Evolutionary conservation across 2,113 vertebrate genomes (phyloP).

Genomic region (Parotia lawesii): DNA sequence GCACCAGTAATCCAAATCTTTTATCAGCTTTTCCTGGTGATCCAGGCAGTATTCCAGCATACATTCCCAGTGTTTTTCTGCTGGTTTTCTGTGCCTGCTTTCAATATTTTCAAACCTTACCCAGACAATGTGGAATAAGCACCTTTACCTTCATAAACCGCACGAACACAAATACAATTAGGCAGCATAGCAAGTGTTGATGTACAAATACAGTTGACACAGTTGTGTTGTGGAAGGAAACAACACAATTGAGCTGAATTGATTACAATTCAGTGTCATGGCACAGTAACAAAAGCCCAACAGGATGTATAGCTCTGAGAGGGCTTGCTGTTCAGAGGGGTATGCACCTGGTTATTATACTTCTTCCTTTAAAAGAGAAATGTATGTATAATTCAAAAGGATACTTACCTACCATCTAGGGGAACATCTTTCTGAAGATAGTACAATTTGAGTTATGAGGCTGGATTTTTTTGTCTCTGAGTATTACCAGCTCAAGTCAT

Average conservation of each 20-base stretch:
- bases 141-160: neutral
- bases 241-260: neutral
- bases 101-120: neutral
- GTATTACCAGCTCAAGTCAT: neutral
- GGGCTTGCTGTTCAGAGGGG: neutral
- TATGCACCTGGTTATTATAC: neutral
- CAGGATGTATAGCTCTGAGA: neutral
- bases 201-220: constrained; percentile 7
- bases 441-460: neutral
- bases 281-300: neutral
- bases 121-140: neutral
- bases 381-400: neutral
- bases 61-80: neutral
- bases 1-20: neutral
- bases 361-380: neutral
- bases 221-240: constrained; percentile 10
- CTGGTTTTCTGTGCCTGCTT: neutral
- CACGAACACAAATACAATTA: neutral
- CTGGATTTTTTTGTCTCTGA: neutral
- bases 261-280: neutral
- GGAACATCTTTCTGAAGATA: neutral
- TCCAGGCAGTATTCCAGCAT: neutral
- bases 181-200: neutral
- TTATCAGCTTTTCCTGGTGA: neutral
- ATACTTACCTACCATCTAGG: neutral